Conservation (phyloP, 2,888 invertebrate species). For the Macrophya annulata region DNA sequence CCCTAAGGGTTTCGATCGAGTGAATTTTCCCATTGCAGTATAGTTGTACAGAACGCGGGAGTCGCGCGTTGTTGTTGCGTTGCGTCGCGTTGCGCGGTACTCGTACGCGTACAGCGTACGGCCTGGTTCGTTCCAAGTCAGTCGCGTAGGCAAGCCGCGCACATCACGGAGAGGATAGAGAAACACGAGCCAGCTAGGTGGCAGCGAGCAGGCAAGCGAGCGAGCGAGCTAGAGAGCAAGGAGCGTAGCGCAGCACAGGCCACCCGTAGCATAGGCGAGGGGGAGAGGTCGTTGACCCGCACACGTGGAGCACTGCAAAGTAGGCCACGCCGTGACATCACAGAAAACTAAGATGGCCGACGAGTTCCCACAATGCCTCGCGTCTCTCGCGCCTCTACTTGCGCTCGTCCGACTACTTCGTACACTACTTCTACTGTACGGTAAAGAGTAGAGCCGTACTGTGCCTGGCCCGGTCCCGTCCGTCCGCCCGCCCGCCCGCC, state of each 20-base stretch:
- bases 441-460: background rate
- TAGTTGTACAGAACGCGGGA: background rate
- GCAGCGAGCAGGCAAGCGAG: background rate
- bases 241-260: constrained; percentile 42
- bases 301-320: constrained; percentile 75
- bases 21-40: constrained; percentile 50
- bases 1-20: constrained; percentile 49
- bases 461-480: too few relatives aligned
- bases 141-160: constrained; percentile 34
- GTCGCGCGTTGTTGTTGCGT: background rate
- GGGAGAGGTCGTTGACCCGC: constrained; percentile 74
- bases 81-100: background rate
- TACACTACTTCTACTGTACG: background rate
- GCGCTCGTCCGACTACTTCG: constrained; percentile 43
- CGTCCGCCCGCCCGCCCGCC: background rate
- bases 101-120: background rate
- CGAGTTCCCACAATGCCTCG: constrained; percentile 63
- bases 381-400: constrained; percentile 44
- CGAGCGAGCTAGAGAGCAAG: background rate
- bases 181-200: constrained; percentile 54
- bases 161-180: constrained; percentile 1
- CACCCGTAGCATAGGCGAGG: constrained; percentile 61
- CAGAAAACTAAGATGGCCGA: constrained; percentile 75
- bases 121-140: constrained; percentile 14
- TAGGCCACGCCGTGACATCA: constrained; percentile 77